Base-by-base conservation (phyloP, 1,140 invertebrate genomes). In the Mamestra configurata region DNA sequence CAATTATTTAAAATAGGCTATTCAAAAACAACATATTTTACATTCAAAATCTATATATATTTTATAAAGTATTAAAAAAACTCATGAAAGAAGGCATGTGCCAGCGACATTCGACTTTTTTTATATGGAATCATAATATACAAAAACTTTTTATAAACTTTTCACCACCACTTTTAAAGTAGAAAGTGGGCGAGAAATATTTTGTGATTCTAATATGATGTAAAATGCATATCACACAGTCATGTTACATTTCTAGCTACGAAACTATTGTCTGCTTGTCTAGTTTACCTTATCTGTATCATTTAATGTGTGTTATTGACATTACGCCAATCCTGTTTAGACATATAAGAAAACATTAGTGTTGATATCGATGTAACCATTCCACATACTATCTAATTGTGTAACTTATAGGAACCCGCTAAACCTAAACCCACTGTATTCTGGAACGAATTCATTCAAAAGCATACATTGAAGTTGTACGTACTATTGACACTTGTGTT, bases 1-100 rank as follows among this genome's bases (percentile, higher is more conserved):
- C 91, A 93, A 93, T 93, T 91, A 91, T 86, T 84, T 85, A 88
- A 85, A 89, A 85, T 85, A 90, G 80, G 77, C 80, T 86, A 81
- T 77, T 66, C 53, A 57, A 83, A 84, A 37, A 79, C 82, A 82
- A 80, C 78, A 75, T 82, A 79, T 85, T 84, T 83, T 82, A 80
- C 59, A 86, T 84, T 83, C 40, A 20, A 80, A 75, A 49, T 61
- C 37, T 77, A 82, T 82, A 76, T 79, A 84, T 86, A 86, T 88
- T 88, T 88, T 86, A 61, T 78, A 84, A 79, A 51, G 13, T 83
- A 83, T 83, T 86, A 46, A 46, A 46, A 46, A 46, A 4, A 71
- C 76, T 79, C 55, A 66, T 61, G 40, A 51, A 22, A 77, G 15
- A 27, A 59, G 79, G 57, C 61, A 31, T 70, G 40, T 70, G 46